Evolutionary conservation across 2,888 invertebrate genomes (phyloP).

Genomic region (Cosmia trapezina): DNA sequence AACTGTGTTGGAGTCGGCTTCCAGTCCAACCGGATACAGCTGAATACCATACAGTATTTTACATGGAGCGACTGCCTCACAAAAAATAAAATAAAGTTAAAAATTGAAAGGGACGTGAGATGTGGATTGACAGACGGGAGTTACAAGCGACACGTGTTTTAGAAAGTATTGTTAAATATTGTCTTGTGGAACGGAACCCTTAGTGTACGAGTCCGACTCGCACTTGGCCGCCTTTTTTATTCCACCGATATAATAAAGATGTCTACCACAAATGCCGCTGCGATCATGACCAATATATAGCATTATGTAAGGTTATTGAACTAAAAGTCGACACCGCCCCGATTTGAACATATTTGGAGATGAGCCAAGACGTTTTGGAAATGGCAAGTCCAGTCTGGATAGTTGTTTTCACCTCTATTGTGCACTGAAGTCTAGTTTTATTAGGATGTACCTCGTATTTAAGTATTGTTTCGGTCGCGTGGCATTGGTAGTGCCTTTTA

Average conservation of each 20-base stretch:
- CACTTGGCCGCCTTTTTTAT: constrained; percentile 4
- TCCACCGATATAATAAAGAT: not conserved
- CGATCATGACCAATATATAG: constrained; percentile 33
- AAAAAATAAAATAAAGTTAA: too few relatives aligned
- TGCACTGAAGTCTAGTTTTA: constrained; percentile 13
- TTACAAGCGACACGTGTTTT: too few relatives aligned
- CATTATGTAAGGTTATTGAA: constrained; percentile 62
- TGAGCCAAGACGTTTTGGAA: constrained; percentile 72
- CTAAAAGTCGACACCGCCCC: constrained; percentile 56
- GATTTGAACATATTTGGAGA: constrained; percentile 67
- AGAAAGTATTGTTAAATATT: not conserved
- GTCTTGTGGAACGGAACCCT: too few relatives aligned
- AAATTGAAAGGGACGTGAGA: too few relatives aligned
- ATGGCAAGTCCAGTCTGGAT: constrained; percentile 68
- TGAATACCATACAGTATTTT: too few relatives aligned
- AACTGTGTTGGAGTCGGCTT: too few relatives aligned
- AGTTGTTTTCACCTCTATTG: constrained; percentile 20
- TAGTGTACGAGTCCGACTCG: too few relatives aligned
- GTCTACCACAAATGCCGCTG: constrained; percentile 23
- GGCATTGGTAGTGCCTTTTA: not conserved
- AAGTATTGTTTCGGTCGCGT: not conserved
- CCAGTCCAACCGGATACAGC: too few relatives aligned
- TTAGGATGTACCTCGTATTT: not conserved
- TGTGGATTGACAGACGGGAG: too few relatives aligned
- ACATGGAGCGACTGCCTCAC: too few relatives aligned